Evolutionary conservation across 2,797 vertebrate species (phyloP).

Genomic region (Acanthis flammea): DNA sequence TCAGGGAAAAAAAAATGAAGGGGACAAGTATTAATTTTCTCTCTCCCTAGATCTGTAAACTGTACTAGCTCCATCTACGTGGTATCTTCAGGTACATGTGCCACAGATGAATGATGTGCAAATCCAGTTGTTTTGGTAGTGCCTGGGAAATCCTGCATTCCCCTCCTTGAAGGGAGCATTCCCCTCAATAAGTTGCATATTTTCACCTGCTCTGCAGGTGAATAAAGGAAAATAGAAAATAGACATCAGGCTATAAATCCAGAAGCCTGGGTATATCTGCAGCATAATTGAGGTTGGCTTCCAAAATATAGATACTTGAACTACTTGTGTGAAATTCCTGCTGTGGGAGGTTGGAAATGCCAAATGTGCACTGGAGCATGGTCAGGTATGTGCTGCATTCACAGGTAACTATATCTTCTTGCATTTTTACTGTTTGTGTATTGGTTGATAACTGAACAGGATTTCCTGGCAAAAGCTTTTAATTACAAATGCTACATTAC

Average conservation of each 20-base stretch:
- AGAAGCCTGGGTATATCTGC: not conserved
- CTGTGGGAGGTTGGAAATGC: not conserved
- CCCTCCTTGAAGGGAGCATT: not conserved
- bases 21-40: not conserved
- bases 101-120: not conserved
- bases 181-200: not conserved
- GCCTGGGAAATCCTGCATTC: not conserved
- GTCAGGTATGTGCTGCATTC: not conserved
- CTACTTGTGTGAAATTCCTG: not conserved
- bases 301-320: not conserved
- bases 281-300: not conserved
- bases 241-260: not conserved
- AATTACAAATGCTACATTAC: not conserved
- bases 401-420: not conserved
- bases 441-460: not conserved
- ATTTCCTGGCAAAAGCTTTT: not conserved
- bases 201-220: not conserved
- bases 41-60: not conserved
- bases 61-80: not conserved
- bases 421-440: not conserved
- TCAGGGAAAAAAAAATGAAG: not conserved
- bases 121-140: not conserved
- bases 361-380: not conserved
- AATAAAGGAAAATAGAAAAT: too few relatives aligned
- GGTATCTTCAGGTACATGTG: accelerated